A percentile compares a stretch with the other conserved stretches of the same genome.
These are phyloP conservation scores for Prionace glauca DNA, from an alignment of 2,797 vertebrate genomes.

Conservation along the genomic window DNA sequence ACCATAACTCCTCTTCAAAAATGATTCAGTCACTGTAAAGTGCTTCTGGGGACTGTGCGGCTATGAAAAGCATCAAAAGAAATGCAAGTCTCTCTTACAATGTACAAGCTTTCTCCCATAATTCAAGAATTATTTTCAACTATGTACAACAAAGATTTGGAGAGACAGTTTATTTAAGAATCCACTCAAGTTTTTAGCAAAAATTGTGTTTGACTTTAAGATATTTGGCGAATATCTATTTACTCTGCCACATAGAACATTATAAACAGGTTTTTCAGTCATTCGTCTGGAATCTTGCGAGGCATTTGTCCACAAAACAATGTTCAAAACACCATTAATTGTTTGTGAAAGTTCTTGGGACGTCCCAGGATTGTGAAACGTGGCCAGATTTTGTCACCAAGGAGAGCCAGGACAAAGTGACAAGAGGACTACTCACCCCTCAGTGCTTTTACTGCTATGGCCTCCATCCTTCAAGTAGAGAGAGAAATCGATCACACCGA, in stretches of 20 bases:
- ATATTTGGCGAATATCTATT: background rate
- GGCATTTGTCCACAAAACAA: background rate
- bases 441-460: constrained; percentile 84
- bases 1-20: background rate
- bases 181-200: background rate
- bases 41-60: background rate
- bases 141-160: background rate
- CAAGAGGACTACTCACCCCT: constrained; percentile 69
- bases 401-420: too few relatives aligned
- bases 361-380: background rate
- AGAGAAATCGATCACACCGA: constrained; percentile 97
- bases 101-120: background rate
- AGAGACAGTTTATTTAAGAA: background rate
- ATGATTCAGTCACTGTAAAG: background rate
- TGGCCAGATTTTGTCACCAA: too few relatives aligned
- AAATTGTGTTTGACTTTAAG: background rate
- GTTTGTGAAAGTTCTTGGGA: background rate
- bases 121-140: background rate
- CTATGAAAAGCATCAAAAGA: background rate
- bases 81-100: background rate
- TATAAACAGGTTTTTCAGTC: background rate
- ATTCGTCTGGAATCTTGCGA: background rate
- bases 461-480: constrained; percentile 96
- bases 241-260: background rate
- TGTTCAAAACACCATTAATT: background rate